A percentile compares a stretch with the other conserved stretches of the same genome.
phyloP scores from a whole-genome alignment of 2,797 vertebrate species.

The Cyprinella venusta region DNA sequence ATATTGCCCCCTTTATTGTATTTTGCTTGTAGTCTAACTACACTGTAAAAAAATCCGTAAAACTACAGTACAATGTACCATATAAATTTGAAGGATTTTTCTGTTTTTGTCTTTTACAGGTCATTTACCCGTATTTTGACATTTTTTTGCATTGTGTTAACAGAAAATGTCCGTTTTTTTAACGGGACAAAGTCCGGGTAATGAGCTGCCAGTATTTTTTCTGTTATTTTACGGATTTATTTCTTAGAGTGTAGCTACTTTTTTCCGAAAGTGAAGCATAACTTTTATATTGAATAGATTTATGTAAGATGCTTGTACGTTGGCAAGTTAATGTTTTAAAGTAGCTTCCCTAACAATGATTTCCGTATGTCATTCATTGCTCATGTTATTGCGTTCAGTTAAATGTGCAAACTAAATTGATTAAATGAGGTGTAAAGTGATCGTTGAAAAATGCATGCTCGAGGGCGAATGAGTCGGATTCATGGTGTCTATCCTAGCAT shows the following conservation, averaged over 20 bases:
- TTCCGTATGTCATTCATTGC: neutral
- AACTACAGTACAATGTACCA: no score
- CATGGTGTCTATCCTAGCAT: neutral
- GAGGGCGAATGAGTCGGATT: neutral
- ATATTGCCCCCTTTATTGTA: neutral
- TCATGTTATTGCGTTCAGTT: neutral
- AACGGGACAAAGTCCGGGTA: no score
- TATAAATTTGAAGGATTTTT: no score
- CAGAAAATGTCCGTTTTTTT: no score
- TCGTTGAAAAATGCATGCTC: neutral
- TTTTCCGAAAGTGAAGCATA: neutral
- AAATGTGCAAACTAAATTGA: neutral
- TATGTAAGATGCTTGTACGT: neutral
- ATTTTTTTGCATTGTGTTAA: no score
- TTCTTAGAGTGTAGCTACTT: no score
- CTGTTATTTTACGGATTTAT: no score
- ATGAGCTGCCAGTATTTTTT: no score
- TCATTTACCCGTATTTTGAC: no score
- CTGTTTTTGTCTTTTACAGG: no score
- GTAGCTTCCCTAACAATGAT: neutral
- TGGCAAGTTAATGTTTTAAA: neutral
- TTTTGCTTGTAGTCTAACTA: neutral
- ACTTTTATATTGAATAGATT: neutral
- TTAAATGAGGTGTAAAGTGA: constrained; percentile 23
- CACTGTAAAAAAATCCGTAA: no score